Percentiles rank a stretch among this genome's conserved stretches.
phyloP scores from a whole-genome alignment of 2,888 invertebrate genomes.

The Myopa testacea region DNA sequence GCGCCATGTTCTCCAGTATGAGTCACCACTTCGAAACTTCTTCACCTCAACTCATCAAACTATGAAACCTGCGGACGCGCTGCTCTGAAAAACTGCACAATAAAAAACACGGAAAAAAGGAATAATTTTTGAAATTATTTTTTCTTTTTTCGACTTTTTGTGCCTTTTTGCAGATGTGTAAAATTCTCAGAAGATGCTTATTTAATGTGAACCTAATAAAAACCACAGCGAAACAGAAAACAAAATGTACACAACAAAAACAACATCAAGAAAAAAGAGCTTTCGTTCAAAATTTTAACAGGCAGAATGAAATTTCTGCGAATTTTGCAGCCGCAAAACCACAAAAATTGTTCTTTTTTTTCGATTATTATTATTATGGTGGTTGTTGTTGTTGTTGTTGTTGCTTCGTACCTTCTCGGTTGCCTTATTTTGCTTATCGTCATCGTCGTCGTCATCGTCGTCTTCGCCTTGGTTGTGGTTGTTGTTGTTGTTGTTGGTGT shows the following conservation, averaged over 20 bases:
- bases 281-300: conserved; percentile 12
- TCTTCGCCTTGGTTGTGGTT: background rate
- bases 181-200: conserved; percentile 27
- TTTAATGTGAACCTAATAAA: conserved; percentile 21
- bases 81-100: background rate
- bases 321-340: conserved; percentile 15
- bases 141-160: background rate
- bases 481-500: background rate
- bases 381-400: background rate
- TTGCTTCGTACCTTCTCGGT: background rate
- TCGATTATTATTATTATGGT: background rate
- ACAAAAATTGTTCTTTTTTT: background rate
- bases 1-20: too few relatives aligned
- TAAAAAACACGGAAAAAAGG: background rate
- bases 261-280: background rate
- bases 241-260: too few relatives aligned
- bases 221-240: background rate
- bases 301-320: conserved; percentile 11
- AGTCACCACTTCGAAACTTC: too few relatives aligned
- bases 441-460: background rate
- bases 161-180: background rate
- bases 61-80: too few relatives aligned
- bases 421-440: background rate
- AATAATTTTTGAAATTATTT: background rate
- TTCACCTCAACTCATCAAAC: too few relatives aligned